These are phyloP conservation scores for Eupeodes latifasciatus DNA, from an alignment of 2,888 invertebrate species.

Conservation along the genomic window DNA sequence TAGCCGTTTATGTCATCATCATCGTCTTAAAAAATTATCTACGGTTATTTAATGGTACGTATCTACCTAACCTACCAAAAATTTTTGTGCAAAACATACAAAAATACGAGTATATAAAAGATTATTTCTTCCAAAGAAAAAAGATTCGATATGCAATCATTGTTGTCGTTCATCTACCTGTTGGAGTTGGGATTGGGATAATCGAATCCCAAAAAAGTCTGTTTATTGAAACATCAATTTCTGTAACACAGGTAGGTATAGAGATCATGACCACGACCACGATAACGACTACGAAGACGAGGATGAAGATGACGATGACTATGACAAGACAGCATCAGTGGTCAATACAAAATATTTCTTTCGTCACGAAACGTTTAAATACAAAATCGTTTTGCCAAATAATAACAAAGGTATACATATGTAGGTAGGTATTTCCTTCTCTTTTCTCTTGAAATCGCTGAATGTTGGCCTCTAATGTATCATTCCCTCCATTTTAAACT, in stretches of 20 bases:
- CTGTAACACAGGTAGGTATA: constrained; percentile 54
- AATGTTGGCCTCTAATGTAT: constrained; percentile 62
- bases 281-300: not conserved
- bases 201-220: constrained; percentile 10
- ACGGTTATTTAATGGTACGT: constrained; percentile 47
- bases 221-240: constrained; percentile 42
- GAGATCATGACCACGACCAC: not conserved
- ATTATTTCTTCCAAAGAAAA: constrained; percentile 15
- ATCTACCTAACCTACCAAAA: not conserved
- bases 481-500: constrained; percentile 44
- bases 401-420: not conserved
- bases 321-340: not conserved
- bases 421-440: constrained; percentile 25
- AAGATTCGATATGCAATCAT: constrained; percentile 24
- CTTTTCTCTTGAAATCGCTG: constrained; percentile 9
- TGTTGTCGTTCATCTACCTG: constrained; percentile 53
- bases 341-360: constrained; percentile 1
- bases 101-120: not conserved
- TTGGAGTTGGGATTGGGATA: not conserved
- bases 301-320: not conserved
- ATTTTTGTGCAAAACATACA: constrained; percentile 12
- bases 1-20: constrained; percentile 29
- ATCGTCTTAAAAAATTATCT: constrained; percentile 46
- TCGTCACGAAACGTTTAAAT: constrained; percentile 43
- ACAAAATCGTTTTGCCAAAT: constrained; percentile 30